These are phyloP conservation scores for Tachina grossa DNA, from an alignment of 2,888 invertebrate genomes.

Conservation along the genomic window DNA sequence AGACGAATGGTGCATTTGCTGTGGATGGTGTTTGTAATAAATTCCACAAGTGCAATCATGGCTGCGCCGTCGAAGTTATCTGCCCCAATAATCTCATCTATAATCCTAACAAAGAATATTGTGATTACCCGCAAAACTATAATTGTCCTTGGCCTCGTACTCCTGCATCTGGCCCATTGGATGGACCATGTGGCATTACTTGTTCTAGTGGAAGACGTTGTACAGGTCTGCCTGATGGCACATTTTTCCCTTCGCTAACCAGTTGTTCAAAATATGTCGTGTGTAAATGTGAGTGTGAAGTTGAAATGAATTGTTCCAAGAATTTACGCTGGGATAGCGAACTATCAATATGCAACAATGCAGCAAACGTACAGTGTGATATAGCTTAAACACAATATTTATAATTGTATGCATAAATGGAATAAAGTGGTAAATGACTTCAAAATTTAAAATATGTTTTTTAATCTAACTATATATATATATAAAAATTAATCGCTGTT, in stretches of 20 bases:
- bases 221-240: constrained; percentile 33
- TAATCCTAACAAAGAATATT: constrained; percentile 53
- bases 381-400: not conserved
- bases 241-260: constrained; percentile 28
- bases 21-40: constrained; percentile 63
- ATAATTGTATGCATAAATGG: too few species aligned
- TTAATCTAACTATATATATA: too few species aligned
- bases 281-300: constrained; percentile 61
- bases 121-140: constrained; percentile 68
- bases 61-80: constrained; percentile 47
- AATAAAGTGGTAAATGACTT: not conserved
- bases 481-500: too few species aligned
- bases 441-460: not conserved
- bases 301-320: constrained; percentile 48
- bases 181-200: constrained; percentile 66
- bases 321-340: constrained; percentile 43
- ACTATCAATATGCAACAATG: constrained; percentile 29
- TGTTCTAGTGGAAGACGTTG: constrained; percentile 64
- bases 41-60: constrained; percentile 69
- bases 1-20: constrained; percentile 27
- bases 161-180: constrained; percentile 33
- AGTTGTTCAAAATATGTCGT: constrained; percentile 49
- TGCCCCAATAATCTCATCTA: constrained; percentile 67
- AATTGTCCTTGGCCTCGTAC: constrained; percentile 61
- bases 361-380: constrained; percentile 32